Evolutionary conservation across 2,888 invertebrate genomes (phyloP).

Genomic region (Parapristionchus giblindavisi): DNA sequence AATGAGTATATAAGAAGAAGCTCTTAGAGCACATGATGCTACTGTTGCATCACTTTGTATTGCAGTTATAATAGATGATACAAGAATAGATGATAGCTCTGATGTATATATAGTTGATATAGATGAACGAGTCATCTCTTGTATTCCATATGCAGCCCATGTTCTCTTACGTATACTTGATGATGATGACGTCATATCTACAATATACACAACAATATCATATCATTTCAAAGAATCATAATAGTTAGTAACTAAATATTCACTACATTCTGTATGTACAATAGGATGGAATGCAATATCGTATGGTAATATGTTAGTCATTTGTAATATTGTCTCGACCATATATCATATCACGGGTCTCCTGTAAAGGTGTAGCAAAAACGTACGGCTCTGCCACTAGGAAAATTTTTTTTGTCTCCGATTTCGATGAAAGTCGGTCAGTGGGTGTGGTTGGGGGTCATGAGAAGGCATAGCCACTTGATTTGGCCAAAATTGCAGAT

Average conservation of each 20-base stretch:
- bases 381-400: too few species aligned
- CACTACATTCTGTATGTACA: too few species aligned
- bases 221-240: background rate
- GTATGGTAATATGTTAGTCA: too few species aligned
- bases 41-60: slow-evolving; percentile 39
- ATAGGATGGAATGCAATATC: background rate
- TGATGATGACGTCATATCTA: slow-evolving; percentile 19
- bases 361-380: too few species aligned
- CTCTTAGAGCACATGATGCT: slow-evolving; percentile 46
- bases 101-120: slow-evolving; percentile 17
- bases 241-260: background rate
- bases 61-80: slow-evolving; percentile 8
- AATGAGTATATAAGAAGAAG: slow-evolving; percentile 44
- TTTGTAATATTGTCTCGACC: too few species aligned
- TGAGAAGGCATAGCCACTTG: too few species aligned
- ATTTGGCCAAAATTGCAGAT: too few species aligned
- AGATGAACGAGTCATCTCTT: slow-evolving; percentile 19
- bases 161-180: background rate
- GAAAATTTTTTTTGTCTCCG: too few species aligned
- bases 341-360: too few species aligned
- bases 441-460: too few species aligned
- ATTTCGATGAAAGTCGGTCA: too few species aligned
- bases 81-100: background rate
- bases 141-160: slow-evolving; percentile 21
- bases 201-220: background rate